Conservation (phyloP, 2,113 vertebrate species). For the Dicaeum eximium region DNA sequence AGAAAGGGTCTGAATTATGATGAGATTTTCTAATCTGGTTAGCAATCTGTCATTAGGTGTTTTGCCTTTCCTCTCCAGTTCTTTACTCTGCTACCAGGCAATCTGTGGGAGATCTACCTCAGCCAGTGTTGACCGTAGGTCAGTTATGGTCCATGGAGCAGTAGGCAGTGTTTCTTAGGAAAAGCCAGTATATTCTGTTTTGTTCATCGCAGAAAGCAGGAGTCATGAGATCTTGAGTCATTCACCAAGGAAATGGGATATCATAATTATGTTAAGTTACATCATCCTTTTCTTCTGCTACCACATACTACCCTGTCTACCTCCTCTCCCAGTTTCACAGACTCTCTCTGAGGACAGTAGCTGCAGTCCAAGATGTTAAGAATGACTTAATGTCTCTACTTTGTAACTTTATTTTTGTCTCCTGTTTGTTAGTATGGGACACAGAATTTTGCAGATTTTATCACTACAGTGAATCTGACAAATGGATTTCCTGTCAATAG, state of each 20-base stretch:
- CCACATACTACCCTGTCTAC: background rate
- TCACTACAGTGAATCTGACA: background rate
- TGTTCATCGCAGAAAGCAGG: background rate
- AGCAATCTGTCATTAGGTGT: background rate
- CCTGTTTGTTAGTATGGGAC: background rate
- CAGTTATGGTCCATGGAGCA: background rate
- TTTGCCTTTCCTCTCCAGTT: background rate
- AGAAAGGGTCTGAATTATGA: background rate
- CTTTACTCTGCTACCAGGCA: background rate
- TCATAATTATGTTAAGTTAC: constrained; percentile 4
- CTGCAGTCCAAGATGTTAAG: background rate
- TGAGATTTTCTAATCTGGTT: background rate
- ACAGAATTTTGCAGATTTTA: background rate
- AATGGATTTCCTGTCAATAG: background rate
- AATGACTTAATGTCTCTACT: background rate
- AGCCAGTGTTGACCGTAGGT: background rate
- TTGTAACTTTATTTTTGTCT: background rate
- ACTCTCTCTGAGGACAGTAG: background rate
- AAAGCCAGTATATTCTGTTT: background rate
- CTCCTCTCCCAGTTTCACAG: background rate
- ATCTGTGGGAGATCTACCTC: background rate
- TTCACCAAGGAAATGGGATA: background rate
- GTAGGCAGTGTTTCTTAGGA: background rate
- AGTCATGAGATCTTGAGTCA: constrained; percentile 25
- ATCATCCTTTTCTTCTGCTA: background rate